Evolutionary conservation across 2,888 invertebrate species (phyloP).

Genomic region (Lymantria monacha): DNA sequence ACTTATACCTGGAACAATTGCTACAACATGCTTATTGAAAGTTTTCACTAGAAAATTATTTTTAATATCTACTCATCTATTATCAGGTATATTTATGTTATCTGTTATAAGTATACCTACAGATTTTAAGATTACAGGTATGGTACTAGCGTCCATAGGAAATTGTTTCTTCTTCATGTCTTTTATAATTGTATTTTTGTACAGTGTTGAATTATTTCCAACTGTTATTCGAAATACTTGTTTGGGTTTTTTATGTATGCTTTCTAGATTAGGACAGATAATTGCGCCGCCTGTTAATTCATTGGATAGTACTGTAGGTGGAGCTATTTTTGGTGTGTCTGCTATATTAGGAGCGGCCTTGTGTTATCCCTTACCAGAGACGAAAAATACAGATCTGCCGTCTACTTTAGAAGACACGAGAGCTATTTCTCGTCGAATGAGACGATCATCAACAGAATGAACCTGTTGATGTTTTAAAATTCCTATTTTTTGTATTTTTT

Average conservation of each 20-base stretch:
- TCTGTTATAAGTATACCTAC: conserved; percentile 45
- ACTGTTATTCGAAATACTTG: conserved; percentile 92
- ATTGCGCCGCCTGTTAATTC: conserved; percentile 88
- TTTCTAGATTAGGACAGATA: conserved; percentile 91
- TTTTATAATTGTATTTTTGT: conserved; percentile 92
- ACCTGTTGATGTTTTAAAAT: background rate
- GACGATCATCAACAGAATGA: background rate
- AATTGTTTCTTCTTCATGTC: conserved; percentile 90
- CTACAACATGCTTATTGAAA: conserved; percentile 81
- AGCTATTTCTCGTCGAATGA: conserved; percentile 1
- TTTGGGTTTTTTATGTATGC: conserved; percentile 89
- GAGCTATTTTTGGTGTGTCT: conserved; percentile 83
- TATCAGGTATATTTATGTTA: conserved; percentile 59
- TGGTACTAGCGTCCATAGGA: conserved; percentile 85
- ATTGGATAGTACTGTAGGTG: conserved; percentile 55
- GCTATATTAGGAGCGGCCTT: conserved; percentile 85
- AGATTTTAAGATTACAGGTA: conserved; percentile 63
- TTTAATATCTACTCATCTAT: conserved; percentile 78
- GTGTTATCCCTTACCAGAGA: conserved; percentile 85
- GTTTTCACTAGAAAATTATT: conserved; percentile 83
- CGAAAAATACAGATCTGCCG: conserved; percentile 56
- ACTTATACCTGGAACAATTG: conserved; percentile 84
- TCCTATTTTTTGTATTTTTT: background rate
- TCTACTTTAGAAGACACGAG: conserved; percentile 55
- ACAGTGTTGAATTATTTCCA: conserved; percentile 92